Conservation (phyloP, 2,888 invertebrate genomes). For the Hofmannophila pseudospretella region DNA sequence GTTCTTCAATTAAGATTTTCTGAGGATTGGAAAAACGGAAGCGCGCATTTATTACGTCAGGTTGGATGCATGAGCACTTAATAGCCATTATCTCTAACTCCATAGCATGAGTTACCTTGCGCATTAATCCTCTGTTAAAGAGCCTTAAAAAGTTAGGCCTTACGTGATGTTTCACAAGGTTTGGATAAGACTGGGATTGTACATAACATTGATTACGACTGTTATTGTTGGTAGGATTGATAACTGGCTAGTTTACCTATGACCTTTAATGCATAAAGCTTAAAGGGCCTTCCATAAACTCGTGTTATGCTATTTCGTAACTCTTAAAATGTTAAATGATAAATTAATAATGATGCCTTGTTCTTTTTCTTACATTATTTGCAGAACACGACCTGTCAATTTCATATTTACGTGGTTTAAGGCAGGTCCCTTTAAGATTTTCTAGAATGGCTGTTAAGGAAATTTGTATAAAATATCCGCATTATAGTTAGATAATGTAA, state of each 20-base stretch:
- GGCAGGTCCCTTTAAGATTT: neutral
- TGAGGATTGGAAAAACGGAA: too few relatives aligned
- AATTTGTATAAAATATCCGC: slow-evolving; percentile 36
- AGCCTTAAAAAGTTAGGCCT: slow-evolving; percentile 7
- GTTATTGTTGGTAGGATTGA: slow-evolving; percentile 27
- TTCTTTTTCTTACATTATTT: too few relatives aligned
- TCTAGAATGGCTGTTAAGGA: slow-evolving; percentile 46
- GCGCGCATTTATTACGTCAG: too few relatives aligned
- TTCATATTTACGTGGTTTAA: neutral
- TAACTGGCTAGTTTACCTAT: neutral
- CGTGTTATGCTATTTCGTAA: neutral
- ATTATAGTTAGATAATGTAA: slow-evolving; percentile 42
- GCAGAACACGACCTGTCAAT: neutral
- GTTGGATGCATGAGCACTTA: too few relatives aligned
- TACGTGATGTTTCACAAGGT: slow-evolving; percentile 39
- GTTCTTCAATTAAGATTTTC: too few relatives aligned
- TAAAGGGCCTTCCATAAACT: slow-evolving; percentile 1
- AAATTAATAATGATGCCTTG: too few relatives aligned
- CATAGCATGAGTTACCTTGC: too few relatives aligned
- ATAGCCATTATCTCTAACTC: too few relatives aligned
- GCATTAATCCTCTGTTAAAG: neutral
- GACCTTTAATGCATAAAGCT: neutral
- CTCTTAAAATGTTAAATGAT: too few relatives aligned
- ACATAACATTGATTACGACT: slow-evolving; percentile 40
- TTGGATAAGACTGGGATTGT: slow-evolving; percentile 67